Percentiles rank a stretch among this genome's conserved stretches.
phyloP scores from a whole-genome alignment of 2,797 vertebrate genomes.

The Hapalemur alaotrensis region DNA sequence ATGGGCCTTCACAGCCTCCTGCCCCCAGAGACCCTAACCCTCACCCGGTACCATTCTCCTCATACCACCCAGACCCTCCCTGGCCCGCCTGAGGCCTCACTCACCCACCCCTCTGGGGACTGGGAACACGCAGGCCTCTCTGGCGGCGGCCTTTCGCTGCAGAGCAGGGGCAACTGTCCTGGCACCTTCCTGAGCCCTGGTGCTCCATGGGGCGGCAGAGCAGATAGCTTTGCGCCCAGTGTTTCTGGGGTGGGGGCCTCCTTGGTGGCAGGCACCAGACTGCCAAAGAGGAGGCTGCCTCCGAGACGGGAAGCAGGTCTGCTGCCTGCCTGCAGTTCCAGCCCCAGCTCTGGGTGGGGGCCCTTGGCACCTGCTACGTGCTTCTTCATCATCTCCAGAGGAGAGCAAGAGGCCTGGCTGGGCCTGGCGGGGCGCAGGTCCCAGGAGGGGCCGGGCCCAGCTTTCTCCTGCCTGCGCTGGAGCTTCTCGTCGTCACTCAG shows the following conservation, averaged over 20 bases:
- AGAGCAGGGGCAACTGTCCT: conserved; percentile 67
- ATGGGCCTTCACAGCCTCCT: background rate
- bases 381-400: conserved; percentile 86
- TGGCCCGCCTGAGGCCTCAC: conserved; percentile 35
- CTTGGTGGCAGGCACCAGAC: conserved; percentile 78
- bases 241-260: conserved; percentile 41
- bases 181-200: conserved; percentile 63
- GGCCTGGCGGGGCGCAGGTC: background rate
- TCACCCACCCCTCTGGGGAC: conserved; percentile 66
- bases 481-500: conserved; percentile 73
- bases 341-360: background rate
- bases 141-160: background rate
- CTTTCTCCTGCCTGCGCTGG: conserved; percentile 25
- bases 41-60: background rate
- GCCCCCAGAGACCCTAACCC: background rate
- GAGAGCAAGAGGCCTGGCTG: conserved; percentile 56
- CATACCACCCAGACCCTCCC: background rate
- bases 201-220: conserved; percentile 4
- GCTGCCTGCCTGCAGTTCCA: conserved; percentile 63
- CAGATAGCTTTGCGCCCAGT: conserved; percentile 60
- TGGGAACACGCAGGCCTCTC: background rate
- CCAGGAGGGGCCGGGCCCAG: background rate
- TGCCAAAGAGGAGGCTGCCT: conserved; percentile 90
- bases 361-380: conserved; percentile 54
- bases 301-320: conserved; percentile 89